Evolutionary conservation across 1,140 invertebrate genomes (phyloP).

Genomic region (Euura lappo): DNA sequence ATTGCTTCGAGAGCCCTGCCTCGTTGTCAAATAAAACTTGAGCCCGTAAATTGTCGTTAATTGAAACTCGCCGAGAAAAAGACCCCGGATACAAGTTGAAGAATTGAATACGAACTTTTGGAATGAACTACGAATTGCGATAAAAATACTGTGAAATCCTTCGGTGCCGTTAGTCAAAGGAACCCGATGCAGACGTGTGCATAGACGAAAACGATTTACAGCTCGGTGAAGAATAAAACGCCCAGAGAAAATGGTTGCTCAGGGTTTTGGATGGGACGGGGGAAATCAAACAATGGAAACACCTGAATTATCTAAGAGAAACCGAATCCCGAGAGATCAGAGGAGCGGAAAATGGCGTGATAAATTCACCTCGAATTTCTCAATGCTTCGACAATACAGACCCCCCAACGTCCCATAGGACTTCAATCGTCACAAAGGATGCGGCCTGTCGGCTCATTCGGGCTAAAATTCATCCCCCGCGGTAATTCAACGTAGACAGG

Average conservation of each 20-base stretch:
- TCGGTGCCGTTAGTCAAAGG: too few species aligned
- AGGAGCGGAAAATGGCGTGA: not conserved
- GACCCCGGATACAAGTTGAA: too few species aligned
- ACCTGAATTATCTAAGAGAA: slow-evolving; percentile 5
- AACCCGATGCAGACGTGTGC: too few species aligned
- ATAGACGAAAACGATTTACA: too few species aligned
- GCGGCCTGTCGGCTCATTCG: not conserved
- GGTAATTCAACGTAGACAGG: too few species aligned
- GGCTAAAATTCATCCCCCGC: not conserved
- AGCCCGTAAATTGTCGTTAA: slow-evolving; percentile 2
- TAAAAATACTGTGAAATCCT: too few species aligned
- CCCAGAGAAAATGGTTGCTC: too few species aligned
- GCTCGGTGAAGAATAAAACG: too few species aligned
- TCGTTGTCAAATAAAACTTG: not conserved
- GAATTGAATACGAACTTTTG: too few species aligned
- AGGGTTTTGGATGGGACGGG: not conserved
- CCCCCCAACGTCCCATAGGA: not conserved
- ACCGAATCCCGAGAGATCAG: not conserved
- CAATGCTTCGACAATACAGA: not conserved
- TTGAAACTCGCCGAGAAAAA: not conserved
- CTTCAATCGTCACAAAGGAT: not conserved
- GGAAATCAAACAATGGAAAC: not conserved
- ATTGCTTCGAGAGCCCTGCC: not conserved
- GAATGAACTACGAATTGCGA: too few species aligned
- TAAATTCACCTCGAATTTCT: not conserved